phyloP scores from a whole-genome alignment of 2,797 vertebrate species.

The Remorina albescens region DNA sequence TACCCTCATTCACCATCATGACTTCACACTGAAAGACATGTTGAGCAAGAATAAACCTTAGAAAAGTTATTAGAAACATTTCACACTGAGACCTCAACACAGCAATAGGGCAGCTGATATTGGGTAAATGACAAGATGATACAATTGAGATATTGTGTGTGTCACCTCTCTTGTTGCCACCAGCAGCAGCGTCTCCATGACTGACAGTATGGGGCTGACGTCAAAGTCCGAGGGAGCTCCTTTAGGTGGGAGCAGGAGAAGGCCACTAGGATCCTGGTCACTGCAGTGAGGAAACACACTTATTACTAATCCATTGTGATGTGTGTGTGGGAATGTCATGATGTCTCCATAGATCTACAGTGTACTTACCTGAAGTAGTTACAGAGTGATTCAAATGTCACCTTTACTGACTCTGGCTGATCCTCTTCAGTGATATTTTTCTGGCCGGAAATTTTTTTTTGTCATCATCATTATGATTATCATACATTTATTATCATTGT shows the following conservation, averaged over 20 bases:
- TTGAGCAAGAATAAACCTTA: neutral
- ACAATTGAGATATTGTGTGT: neutral
- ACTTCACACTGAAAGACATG: conserved; percentile 88
- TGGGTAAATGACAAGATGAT: neutral
- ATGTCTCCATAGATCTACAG: neutral
- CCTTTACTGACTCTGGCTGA: conserved; percentile 91
- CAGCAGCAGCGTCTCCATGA: conserved; percentile 92
- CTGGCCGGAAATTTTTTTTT: conserved; percentile 72
- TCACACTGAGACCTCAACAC: neutral
- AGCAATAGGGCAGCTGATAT: neutral
- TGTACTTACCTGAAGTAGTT: conserved; percentile 93
- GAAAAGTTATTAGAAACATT: conserved; percentile 6
- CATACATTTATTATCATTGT: neutral
- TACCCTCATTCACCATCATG: conserved; percentile 86
- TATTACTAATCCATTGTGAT: neutral
- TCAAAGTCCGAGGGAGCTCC: conserved; percentile 87
- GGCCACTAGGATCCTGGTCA: conserved; percentile 93
- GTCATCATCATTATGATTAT: neutral
- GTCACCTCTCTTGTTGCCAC: conserved; percentile 93
- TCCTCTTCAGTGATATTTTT: conserved; percentile 94
- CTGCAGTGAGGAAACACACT: conserved; percentile 72
- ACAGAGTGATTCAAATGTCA: conserved; percentile 95
- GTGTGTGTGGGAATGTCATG: neutral
- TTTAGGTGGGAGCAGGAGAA: conserved; percentile 93
- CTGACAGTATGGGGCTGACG: conserved; percentile 88